These are phyloP conservation scores for Centrocercus urophasianus DNA, from an alignment of 2,113 vertebrate species.

Conservation along the genomic window DNA sequence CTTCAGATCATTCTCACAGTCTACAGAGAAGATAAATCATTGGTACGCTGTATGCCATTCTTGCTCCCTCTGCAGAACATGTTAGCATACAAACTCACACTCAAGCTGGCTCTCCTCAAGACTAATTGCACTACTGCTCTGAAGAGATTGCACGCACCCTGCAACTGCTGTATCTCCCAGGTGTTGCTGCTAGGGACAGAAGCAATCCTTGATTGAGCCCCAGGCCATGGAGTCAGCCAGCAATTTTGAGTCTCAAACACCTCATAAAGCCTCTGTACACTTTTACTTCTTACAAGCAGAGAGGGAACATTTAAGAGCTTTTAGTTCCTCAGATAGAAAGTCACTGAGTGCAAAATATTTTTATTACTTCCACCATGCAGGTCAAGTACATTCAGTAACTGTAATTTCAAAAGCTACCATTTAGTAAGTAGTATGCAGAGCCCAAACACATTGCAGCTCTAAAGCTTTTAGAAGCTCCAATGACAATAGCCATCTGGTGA, in stretches of 20 bases:
- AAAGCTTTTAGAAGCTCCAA: background rate
- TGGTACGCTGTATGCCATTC: background rate
- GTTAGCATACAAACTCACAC: background rate
- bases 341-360: background rate
- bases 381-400: background rate
- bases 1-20: background rate
- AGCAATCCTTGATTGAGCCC: background rate
- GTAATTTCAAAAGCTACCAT: conserved; percentile 17
- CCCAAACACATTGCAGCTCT: background rate
- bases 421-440: background rate
- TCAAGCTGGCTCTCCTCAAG: background rate
- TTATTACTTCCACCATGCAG: background rate
- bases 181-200: background rate
- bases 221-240: accelerated
- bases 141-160: background rate
- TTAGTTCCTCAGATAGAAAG: background rate
- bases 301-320: conserved; percentile 3
- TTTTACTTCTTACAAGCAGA: background rate
- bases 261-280: background rate
- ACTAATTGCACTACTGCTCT: background rate
- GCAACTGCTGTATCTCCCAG: background rate
- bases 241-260: background rate
- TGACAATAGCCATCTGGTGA: conserved; percentile 12
- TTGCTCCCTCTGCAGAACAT: background rate
- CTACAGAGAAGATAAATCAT: background rate